Evolutionary conservation across 2,797 vertebrate genomes (phyloP), one percentile per base, ranked within the genome.

Genomic region (Apodemus agrarius): DNA sequence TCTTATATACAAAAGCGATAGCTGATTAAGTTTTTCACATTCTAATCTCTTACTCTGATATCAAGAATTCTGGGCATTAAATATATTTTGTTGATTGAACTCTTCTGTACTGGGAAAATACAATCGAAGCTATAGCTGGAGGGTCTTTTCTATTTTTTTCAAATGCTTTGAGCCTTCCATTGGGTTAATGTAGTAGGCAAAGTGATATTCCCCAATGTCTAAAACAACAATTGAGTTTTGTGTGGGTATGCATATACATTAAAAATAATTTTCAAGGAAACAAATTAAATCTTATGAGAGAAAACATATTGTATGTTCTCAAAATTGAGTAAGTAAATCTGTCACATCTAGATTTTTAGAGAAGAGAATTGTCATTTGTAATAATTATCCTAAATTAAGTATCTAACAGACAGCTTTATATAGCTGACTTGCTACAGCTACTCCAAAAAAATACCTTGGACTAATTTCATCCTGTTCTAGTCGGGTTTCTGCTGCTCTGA

Each of bases 21-120:
- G 21, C 74, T 84, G 65, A 79, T 40, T 93, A 65, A 65, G 22
- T 67, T 88, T 97, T 93, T 93, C 34, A 57, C 1, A 46, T 94
- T 91, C 69, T 78, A 81, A 94, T 93, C 80, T 72, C 6, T 83
- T 95, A 63, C 85, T 96, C 82, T 95, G 87, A 94, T 94, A 76
- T 37, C 16, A 75, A 49, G n/a, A 84, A 74, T 72, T 96, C 40
- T 86, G 65, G 43, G 34, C 69, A 92, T 92, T 96, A 89, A 86
- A 61, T 87, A 61, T 49, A 65, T 49, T 88, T 87, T 95, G 75
- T 61, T 74, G 69, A 95, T 84, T 67, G 85, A 97, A 91, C 82
- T 76, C 37, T 61, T 82, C 3, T 21, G 31, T 29, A n/a, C 29
- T 63, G 2, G 37, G 43, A 94, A 90, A 91, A 94, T 12, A 54